Base-by-base conservation (phyloP, 2,888 invertebrate species). In the Clepsis dumicolana region DNA sequence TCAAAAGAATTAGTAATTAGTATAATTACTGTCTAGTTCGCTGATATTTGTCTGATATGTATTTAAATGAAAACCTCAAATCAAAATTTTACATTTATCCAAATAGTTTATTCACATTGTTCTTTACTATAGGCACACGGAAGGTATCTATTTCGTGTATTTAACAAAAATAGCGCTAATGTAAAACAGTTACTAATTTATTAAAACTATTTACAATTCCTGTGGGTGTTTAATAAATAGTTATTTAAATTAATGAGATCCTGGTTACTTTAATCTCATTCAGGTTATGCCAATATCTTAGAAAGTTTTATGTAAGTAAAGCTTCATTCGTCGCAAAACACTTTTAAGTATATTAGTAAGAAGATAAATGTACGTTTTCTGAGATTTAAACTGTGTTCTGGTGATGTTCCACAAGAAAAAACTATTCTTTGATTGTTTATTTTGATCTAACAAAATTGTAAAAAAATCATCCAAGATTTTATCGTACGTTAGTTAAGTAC, bases 261-360 rank as follows among this genome's bases (percentile, higher is more conserved):
- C 85, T 81, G 87, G 83, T 91, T 90, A 81, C 87, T 73, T 84
- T 93, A 93, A 93, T 92, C 92, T 93, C 93, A 88, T 88, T 82
- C 73, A 53, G 70, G 70, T 70, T 64, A 41, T 50, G 65, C 61
- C 54, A 59, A 68, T 64, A 68, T 64, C 67, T 67, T 50, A 29
- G 62, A 68, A 57, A 59, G 44, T 41, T 68, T 63, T 25, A 44
- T 29, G 52, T 50, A 67, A 62, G 50, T 44, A 68, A 63, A 68
- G 64, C 63, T 68, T 64, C 59, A 24, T 32, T 64, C 44, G 57
- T 52, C 44, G 32, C 25, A 62, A 48, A 56, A 62, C 27, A 25
- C 12, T 48, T 53, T n/a, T 18, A n/a, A n/a, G n/a, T n/a, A n/a
- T n/a, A n/a, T n/a, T n/a, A n/a, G 4, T 48, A 10, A 21, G 21